Conservation (phyloP, 2,113 vertebrate species). For the Drymodes brunneopygia region DNA sequence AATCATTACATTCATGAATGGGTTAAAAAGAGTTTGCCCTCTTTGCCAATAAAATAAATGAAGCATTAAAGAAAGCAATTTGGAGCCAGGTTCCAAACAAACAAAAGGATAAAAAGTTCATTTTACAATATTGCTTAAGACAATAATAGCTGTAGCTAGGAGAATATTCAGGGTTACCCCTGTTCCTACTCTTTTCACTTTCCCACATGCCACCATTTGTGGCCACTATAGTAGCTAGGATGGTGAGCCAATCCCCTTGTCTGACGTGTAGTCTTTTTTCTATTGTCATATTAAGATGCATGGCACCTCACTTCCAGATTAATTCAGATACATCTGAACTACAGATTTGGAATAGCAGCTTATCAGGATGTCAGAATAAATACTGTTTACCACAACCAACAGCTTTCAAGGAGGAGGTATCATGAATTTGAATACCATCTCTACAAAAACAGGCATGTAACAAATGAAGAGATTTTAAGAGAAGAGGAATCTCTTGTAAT, state of each 20-base stretch:
- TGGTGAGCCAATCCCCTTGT: not conserved
- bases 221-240: not conserved
- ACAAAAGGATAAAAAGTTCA: not conserved
- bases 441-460: not conserved
- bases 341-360: not conserved
- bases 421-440: not conserved
- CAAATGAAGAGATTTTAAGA: not conserved
- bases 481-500: not conserved
- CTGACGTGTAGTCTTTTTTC: not conserved
- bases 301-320: not conserved
- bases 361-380: not conserved
- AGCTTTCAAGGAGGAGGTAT: not conserved
- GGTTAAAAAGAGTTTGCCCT: not conserved
- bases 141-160: not conserved
- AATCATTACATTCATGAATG: not conserved
- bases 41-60: not conserved
- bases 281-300: not conserved
- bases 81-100: not conserved
- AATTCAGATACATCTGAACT: not conserved
- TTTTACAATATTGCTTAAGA: not conserved
- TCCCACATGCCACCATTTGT: not conserved
- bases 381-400: not conserved
- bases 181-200: not conserved
- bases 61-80: not conserved
- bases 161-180: not conserved